Conservation (phyloP, 2,113 vertebrate species). For the Myiopsitta monachus region DNA sequence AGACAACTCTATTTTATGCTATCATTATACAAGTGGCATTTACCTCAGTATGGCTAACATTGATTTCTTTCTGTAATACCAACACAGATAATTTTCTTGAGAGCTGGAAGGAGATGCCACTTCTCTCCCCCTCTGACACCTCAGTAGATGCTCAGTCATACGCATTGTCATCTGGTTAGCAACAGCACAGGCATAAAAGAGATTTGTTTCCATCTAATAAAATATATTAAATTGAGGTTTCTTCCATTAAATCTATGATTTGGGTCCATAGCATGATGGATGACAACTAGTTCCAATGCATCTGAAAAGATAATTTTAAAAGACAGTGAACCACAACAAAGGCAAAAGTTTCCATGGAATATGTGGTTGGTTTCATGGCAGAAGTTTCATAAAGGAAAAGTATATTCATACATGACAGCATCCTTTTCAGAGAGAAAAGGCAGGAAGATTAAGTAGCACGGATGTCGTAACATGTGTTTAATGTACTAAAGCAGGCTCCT, state of each 20-base stretch:
- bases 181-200: neutral
- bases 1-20: conserved; percentile 12
- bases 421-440: conserved; percentile 12
- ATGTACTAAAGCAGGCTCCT: neutral
- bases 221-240: neutral
- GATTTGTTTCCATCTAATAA: neutral
- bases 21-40: neutral
- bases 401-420: neutral
- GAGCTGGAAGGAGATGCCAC: neutral
- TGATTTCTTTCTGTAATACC: neutral
- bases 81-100: neutral
- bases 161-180: neutral
- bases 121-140: neutral
- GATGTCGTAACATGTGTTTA: conserved; percentile 29
- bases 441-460: conserved; percentile 23
- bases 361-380: neutral
- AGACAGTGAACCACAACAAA: conserved; percentile 5
- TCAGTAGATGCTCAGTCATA: neutral
- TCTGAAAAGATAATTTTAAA: conserved; percentile 8
- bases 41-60: neutral
- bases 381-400: neutral
- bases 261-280: neutral
- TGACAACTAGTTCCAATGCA: neutral
- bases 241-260: neutral
- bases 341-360: neutral